Evolutionary conservation across 2,113 vertebrate genomes (phyloP).

Genomic region (Eudyptes chrysolophus): DNA sequence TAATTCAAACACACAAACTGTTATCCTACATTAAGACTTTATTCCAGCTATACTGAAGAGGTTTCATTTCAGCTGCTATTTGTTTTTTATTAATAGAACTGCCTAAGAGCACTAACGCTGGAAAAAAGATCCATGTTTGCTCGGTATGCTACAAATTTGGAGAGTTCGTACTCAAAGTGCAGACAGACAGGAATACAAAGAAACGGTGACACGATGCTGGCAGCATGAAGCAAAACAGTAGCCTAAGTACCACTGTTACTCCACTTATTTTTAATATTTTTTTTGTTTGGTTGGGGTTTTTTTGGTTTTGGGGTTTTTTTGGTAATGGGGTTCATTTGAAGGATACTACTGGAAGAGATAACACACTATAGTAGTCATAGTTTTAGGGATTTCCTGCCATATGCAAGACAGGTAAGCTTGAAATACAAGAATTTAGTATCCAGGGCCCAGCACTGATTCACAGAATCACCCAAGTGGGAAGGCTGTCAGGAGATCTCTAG

Average conservation of each 20-base stretch:
- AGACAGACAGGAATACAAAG: background rate
- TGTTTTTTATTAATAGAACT: background rate
- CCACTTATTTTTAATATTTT: background rate
- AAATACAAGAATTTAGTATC: background rate
- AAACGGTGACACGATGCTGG: background rate
- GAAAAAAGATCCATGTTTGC: background rate
- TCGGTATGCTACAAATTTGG: background rate
- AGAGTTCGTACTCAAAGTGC: background rate
- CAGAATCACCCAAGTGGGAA: background rate
- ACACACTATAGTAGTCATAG: no score
- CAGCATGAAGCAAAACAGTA: background rate
- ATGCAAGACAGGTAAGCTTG: background rate
- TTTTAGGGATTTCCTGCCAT: background rate
- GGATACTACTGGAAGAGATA: background rate
- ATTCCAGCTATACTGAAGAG: background rate
- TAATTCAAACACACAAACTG: background rate
- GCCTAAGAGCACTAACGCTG: background rate
- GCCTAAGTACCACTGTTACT: background rate
- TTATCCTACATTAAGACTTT: background rate
- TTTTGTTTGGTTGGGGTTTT: fast-evolving
- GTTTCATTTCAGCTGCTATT: background rate
- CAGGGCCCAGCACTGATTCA: background rate
- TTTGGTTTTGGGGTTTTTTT: background rate
- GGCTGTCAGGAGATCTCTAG: background rate
- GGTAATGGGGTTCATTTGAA: background rate